Evolutionary conservation across 30 jellyfish, hydroid and myxozoan species (phyloP), one percentile per base, ranked within the genome.

Genomic region (Nemopilema nomurai): DNA sequence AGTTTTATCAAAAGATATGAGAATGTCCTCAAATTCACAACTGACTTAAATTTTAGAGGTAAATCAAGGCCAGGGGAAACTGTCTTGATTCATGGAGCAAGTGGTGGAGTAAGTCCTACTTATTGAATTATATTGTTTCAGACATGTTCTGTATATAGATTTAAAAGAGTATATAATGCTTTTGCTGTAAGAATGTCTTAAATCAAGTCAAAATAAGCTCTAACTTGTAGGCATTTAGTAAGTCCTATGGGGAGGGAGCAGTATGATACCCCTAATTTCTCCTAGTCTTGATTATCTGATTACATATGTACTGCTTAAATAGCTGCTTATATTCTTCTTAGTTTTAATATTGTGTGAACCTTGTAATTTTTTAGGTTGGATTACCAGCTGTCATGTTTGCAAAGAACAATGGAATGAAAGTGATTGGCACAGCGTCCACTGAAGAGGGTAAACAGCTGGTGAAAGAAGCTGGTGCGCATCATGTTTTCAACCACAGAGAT

Each of bases 61-160:
- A 24, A 66, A 41, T 73, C 76, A 63, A 80, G 74, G 50, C 87
- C 89, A 21, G 97, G 96, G 17, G 95, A 84, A 82, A 91, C 89
- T 4, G 91, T 91, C 49, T 33, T 91, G 88, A 67, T 91, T 1
- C 98, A 91, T 91, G 98, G 98, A 19, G 98, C 98, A 21, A 85
- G 96, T 69, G 98, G 98, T 1, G 98, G 98, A 22, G 98, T 91
- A 57, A 74, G 96, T n/a, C n/a, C n/a, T n/a, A n/a, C n/a, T 41
- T 41, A 13, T 41, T 41, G 57, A 41, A 41, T 41, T 6, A 41
- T 3, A 41, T 3, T 41, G 57, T n/a, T n/a, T n/a, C n/a, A n/a
- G n/a, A n/a, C n/a, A n/a, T n/a, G n/a, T n/a, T n/a, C n/a, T n/a
- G n/a, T n/a, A n/a, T n/a, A n/a, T n/a, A n/a, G n/a, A n/a, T n/a